These are phyloP conservation scores for Gallinago jamesoni DNA, from an alignment of 2,113 vertebrate genomes.

Conservation along the genomic window DNA sequence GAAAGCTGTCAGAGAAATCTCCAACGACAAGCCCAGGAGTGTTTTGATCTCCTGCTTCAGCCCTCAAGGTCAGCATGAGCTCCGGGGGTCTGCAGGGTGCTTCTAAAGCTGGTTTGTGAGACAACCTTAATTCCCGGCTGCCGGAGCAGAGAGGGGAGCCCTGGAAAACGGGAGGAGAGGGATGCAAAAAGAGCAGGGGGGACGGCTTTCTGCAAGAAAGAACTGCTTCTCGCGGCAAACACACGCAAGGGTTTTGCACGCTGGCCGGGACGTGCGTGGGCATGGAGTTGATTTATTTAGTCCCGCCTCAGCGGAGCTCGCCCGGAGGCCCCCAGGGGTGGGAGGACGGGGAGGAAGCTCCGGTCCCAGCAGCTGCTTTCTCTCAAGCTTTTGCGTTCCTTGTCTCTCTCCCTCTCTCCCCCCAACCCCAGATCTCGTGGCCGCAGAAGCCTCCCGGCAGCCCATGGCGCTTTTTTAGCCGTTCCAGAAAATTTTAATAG, in stretches of 20 bases:
- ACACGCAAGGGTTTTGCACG: rapidly evolving
- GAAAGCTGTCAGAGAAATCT: not conserved
- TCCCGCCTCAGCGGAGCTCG: not conserved
- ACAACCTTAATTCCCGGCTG: not conserved
- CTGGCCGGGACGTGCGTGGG: not conserved
- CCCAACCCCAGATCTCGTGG: not conserved
- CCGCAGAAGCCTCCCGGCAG: not conserved
- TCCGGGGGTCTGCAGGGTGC: rapidly evolving
- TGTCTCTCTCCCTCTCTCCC: not conserved
- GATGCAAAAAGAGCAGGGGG: not conserved
- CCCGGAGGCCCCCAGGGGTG: not conserved
- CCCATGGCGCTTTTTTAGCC: not conserved
- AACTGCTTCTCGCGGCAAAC: not conserved
- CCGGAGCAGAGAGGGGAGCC: not conserved
- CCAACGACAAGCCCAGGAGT: rapidly evolving
- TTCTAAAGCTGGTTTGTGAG: not conserved
- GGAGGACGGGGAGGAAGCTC: not conserved
- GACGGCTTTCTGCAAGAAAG: not conserved
- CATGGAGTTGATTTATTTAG: not conserved
- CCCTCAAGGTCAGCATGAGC: not conserved
- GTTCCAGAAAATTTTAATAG: not conserved
- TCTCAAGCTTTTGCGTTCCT: not conserved
- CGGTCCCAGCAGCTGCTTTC: not conserved
- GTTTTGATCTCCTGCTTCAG: not conserved
- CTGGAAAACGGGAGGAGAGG: not conserved